Conservation (phyloP, 2,888 invertebrate species). For the Deilephila elpenor region DNA sequence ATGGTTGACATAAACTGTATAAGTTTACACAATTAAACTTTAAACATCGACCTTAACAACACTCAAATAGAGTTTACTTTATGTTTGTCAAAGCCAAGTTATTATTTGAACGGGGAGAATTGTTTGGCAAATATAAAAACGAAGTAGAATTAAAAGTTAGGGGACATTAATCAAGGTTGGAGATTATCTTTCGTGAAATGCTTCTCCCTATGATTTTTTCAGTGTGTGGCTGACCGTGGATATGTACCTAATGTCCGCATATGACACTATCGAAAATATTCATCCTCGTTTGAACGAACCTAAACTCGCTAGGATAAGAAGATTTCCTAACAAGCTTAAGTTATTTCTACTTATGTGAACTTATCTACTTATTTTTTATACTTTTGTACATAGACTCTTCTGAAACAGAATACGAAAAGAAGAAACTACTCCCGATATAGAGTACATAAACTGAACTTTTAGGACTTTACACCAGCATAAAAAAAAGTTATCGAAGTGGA, state of each 20-base stretch:
- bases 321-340: too few relatives aligned
- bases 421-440: too few relatives aligned
- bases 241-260: not conserved
- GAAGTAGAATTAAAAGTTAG: conserved; percentile 27
- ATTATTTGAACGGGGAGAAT: conserved; percentile 25
- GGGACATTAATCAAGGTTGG: conserved; percentile 21
- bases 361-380: too few relatives aligned
- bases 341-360: too few relatives aligned
- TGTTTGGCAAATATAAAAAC: conserved; percentile 27
- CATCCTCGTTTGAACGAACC: too few relatives aligned
- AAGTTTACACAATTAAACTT: conserved; percentile 20
- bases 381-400: too few relatives aligned
- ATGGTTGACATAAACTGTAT: conserved; percentile 27
- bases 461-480: too few relatives aligned
- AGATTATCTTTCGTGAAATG: conserved; percentile 18
- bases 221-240: not conserved
- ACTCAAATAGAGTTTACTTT: conserved; percentile 1
- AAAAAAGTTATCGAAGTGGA: too few relatives aligned
- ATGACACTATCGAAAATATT: not conserved
- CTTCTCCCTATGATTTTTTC: not conserved
- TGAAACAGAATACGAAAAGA: too few relatives aligned
- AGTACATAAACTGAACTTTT: too few relatives aligned
- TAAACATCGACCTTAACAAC: conserved; percentile 2
- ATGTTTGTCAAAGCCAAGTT: not conserved
- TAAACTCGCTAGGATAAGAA: too few relatives aligned